Evolutionary conservation across 37 sponge, comb jelly and placozoan species (phyloP), one percentile per base, ranked within the genome.

Genomic region (Cliona cf. orientalis): DNA sequence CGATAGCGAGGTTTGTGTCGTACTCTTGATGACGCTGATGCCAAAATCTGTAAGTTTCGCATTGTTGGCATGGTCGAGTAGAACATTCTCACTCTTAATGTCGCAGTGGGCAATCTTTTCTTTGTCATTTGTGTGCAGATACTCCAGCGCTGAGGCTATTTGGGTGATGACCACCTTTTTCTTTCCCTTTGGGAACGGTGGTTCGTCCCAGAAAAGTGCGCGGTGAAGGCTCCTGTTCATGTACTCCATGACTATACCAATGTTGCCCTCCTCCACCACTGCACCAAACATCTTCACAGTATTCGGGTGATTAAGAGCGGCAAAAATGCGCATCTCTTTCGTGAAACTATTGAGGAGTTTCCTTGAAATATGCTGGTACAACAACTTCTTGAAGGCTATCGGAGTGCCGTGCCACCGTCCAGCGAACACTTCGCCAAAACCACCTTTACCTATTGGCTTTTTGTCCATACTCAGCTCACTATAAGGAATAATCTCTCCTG

Each of bases 81-180:
- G 73, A 61, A 82, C 41, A 63, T 72, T 82, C n/a, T 57, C 83
- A 58, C 83, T 82, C 64, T 82, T 82, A 35, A 82, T 7, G 58
- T 82, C 83, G 59, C 83, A 44, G 31, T 82, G 83, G 26, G 72
- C 70, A 2, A 80, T 80, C 23, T 2, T 62, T 14, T 9, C 5
- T 33, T 75, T 36, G 39, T 40, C 4, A 3, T 39, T 19, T 49
- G 53, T n/a, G 40, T 80, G 70, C 11, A 80, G 68, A 58, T 80
- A 66, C 19, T 23, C 11, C 53, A 82, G 42, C 1, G 83, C 73
- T 72, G 2, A 2, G 21, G 83, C 83, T 82, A 58, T 28, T 57
- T 82, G 83, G 29, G 19, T 33, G 33, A 82, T 42, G 19, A 63
- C 44, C 2, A 19, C 22, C 45, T 82, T 70, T 74, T 82, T 82